Percentiles rank a stretch among this genome's conserved stretches.
Conservation (phyloP, 2,888 invertebrate genomes). For the Formica aserva region DNA sequence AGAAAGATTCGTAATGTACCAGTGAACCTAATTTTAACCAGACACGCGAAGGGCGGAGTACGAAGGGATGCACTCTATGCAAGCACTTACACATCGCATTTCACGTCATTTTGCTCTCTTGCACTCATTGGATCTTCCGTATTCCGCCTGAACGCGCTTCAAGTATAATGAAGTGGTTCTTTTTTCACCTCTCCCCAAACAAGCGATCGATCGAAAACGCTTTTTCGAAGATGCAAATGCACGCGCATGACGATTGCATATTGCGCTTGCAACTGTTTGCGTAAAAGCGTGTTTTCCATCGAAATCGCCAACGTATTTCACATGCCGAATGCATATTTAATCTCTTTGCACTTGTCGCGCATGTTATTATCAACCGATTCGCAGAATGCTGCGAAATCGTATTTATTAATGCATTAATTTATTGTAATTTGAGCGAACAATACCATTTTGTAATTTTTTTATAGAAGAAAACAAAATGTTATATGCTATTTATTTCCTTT, state of each 20-base stretch:
- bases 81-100: conserved; percentile 49
- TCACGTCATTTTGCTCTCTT: conserved; percentile 41
- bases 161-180: conserved; percentile 65
- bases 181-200: conserved; percentile 17
- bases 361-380: not conserved
- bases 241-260: conserved; percentile 10
- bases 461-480: not conserved
- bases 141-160: conserved; percentile 63
- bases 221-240: conserved; percentile 37
- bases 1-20: conserved; percentile 85
- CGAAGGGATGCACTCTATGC: conserved; percentile 46
- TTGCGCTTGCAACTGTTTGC: not conserved
- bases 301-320: conserved; percentile 41
- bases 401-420: not conserved
- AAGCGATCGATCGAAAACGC: conserved; percentile 61
- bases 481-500: not conserved
- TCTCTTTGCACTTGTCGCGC: conserved; percentile 29
- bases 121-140: conserved; percentile 48
- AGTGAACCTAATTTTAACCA: conserved; percentile 56
- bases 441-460: not conserved
- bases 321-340: conserved; percentile 53
- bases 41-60: conserved; percentile 67
- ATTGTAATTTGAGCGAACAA: not conserved
- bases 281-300: conserved; percentile 38
- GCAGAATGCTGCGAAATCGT: not conserved